Base-by-base conservation (phyloP, 2,113 vertebrate species). In the Gobiocypris rarus region DNA sequence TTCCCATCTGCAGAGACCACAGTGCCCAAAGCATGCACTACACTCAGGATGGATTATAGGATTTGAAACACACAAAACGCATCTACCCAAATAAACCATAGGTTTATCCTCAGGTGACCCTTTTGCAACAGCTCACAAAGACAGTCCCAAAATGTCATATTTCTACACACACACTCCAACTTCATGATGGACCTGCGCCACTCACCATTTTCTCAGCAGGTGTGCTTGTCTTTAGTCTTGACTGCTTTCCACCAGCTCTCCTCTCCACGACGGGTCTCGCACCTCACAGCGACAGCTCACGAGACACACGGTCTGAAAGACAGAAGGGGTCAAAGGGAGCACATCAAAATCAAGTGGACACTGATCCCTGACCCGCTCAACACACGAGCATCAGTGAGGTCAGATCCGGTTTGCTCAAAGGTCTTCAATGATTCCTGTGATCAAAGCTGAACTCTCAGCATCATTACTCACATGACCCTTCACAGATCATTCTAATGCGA, bases 191-290 rank as follows among this genome's bases (percentile, higher is more conserved):
- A 50, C 48, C 1, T 3, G 14, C 13, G 45, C 38, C 38, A 50
- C 75, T 58, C 28, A 65, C 38, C 45, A 84, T 69, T 43, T 81
- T 87, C 26, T 85, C 61, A 3, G 43, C 59, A 24, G 84, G 80
- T 17, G 63, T 48, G 54, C 70, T 87, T 43, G 80, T 65, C 70
- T 78, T 48, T 24, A 52, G 24, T 80, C 75, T 85, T 6, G 3
- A 56, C 4, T 11, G 80, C 28, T 19, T 54, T 83, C 59, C 75
- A 67, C 80, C 86, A 77, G 83, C 3, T 48, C 81, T 85, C 74
- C 74, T 74, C 43, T 14, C 82, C 58, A 5, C 67, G 71, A 65
- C 38, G 6, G 24, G 63, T 45, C 81, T 73, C 65, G 5, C 48
- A 76, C 24, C 45, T 82, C 52, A 41, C 56, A 14, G 77, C 26